phyloP scores from a whole-genome alignment of 2,797 vertebrate species.

The Meriones psammophilus region DNA sequence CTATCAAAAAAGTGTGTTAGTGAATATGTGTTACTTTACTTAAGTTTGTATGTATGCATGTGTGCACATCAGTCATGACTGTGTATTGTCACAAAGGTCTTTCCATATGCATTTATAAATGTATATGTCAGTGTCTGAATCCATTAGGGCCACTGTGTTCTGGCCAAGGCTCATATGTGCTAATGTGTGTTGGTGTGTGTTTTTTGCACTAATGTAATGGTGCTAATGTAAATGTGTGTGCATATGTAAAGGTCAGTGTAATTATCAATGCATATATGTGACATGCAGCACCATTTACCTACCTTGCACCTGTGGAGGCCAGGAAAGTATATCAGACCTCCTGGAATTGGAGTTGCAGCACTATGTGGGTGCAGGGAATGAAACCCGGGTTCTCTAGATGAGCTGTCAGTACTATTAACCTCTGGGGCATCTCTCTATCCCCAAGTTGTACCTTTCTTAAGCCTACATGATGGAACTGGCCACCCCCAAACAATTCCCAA shows the following conservation, averaged over 20 bases:
- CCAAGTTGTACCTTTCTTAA: slow-evolving; percentile 46
- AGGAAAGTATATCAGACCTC: neutral
- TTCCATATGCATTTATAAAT: slow-evolving; percentile 23
- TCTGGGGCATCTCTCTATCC: neutral
- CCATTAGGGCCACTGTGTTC: slow-evolving; percentile 40
- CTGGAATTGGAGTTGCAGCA: no score
- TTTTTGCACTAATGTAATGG: neutral
- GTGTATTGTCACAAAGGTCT: neutral
- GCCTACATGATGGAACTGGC: slow-evolving; percentile 35
- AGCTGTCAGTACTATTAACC: neutral
- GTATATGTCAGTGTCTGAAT: slow-evolving; percentile 1
- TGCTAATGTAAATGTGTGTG: neutral
- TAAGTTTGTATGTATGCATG: slow-evolving; percentile 6
- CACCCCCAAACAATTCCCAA: neutral
- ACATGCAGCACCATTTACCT: neutral
- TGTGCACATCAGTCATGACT: slow-evolving; percentile 28
- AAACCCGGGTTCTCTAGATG: no score
- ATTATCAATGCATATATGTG: slow-evolving; percentile 11
- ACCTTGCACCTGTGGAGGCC: neutral
- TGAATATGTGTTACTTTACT: neutral
- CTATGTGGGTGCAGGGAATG: neutral
- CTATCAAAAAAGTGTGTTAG: neutral
- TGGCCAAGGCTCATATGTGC: slow-evolving; percentile 36
- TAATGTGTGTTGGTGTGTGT: neutral
- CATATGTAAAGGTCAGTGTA: neutral